phyloP scores from a whole-genome alignment of 2,113 vertebrate species.

The Sorex araneus region DNA sequence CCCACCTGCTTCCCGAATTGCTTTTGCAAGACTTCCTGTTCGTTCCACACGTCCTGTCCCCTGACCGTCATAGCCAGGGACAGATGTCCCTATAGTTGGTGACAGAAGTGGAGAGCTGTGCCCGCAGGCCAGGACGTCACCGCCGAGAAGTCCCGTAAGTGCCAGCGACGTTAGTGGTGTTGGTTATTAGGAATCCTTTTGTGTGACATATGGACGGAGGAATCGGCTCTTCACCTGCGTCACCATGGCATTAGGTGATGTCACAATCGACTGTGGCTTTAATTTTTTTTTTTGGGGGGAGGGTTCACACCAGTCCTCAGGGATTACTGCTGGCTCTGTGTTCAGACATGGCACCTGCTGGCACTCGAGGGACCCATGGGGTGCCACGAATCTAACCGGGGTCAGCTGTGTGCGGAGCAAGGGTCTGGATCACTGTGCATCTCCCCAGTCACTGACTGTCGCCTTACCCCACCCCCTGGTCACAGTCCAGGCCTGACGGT shows the following conservation, averaged over 20 bases:
- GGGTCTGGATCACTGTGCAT: no score
- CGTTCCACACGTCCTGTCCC: neutral
- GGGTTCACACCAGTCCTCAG: no score
- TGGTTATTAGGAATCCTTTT: neutral
- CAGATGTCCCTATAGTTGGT: no score
- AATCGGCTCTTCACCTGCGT: neutral
- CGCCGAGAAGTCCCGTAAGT: neutral
- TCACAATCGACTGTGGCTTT: no score
- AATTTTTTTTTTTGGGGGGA: no score
- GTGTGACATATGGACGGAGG: neutral
- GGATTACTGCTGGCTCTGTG: no score
- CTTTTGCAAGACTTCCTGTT: neutral
- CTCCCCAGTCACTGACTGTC: no score
- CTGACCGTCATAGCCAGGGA: constrained; percentile 8
- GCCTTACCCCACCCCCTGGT: neutral
- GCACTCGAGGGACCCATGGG: no score
- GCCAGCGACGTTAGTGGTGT: neutral
- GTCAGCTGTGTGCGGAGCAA: no score
- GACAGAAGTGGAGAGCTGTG: no score
- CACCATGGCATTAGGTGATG: neutral
- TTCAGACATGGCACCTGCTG: no score
- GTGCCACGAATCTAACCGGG: no score
- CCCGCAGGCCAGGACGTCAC: neutral
- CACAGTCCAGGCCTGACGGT: neutral
- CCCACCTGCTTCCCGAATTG: neutral